Evolutionary conservation across 2,797 vertebrate species (phyloP), one percentile per base, ranked within the genome.

Genomic region (Astyanax mexicanus): DNA sequence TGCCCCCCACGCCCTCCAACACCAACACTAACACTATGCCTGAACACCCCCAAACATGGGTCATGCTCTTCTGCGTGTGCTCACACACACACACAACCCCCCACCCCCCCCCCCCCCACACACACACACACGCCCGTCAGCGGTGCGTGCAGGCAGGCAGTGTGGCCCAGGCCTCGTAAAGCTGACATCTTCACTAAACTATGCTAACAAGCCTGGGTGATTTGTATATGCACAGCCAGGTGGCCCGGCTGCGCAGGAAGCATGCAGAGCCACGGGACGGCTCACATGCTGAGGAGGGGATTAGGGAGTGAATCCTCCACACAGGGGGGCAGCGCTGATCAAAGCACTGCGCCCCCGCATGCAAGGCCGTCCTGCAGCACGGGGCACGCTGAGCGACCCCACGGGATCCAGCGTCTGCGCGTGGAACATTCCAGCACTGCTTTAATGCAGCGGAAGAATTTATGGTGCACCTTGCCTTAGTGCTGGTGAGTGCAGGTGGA

Each of bases 141-240:
- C 47, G 55, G 58, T 71, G 87, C 86, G 89, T 71, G 90, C 88
- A 88, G 90, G 90, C 88, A 88, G 90, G 45, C 25, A 64, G 57
- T 76, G 74, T 76, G 74, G 85, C 87, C 88, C 42, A 69, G 87
- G 81, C 84, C 89, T 89, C 91, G 83, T 93, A 93, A 93, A 92
- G 86, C 88, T 92, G 92, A 93, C 91, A 92, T 92, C 92, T 92
- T 92, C 90, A 92, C 91, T 93, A 92, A 92, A 92, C 90, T 92
- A 93, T 93, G 91, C 91, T 93, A 93, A 93, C 90, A 93, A 92
- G 89, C 89, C 88, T 44, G 69, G 47, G 91, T 92, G 92, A 93
- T 93, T 93, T 93, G 92, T 92, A 92, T 92, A 92, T 89, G 90
- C 88, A 87, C 85, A 80, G 86, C 74, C 83, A 80, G 80, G 69